phyloP scores from a whole-genome alignment of 2,888 invertebrate species.

The Leucoma salicis region DNA sequence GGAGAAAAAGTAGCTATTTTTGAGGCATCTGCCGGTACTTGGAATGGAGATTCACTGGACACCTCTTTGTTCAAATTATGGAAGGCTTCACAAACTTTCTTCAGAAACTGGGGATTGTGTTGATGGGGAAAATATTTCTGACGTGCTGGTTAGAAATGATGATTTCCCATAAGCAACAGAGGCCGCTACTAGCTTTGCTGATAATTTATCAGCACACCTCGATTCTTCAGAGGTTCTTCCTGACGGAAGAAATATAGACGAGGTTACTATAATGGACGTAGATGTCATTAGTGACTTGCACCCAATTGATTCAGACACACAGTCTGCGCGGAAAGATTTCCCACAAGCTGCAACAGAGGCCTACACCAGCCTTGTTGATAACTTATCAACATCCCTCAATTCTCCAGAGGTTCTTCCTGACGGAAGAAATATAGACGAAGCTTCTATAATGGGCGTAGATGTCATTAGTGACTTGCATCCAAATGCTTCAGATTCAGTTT shows the following conservation, averaged over 20 bases:
- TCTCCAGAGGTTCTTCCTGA: background rate
- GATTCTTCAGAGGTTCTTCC: no score
- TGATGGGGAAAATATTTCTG: no score
- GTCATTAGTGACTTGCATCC: conserved; percentile 11
- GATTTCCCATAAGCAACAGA: background rate
- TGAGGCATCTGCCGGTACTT: conserved; percentile 1
- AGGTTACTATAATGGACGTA: background rate
- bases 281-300: no score
- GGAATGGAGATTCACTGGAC: conserved; percentile 3
- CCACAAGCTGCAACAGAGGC: background rate
- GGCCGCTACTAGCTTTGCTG: background rate
- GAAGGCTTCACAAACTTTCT: background rate
- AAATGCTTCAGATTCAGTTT: conserved; percentile 11
- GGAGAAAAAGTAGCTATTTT: background rate
- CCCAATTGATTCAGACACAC: background rate
- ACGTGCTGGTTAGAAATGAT: no score
- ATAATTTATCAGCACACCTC: no score
- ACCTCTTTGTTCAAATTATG: conserved; percentile 1
- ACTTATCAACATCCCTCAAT: background rate
- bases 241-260: no score
- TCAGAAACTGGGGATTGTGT: no score
- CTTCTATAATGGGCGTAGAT: conserved; percentile 10
- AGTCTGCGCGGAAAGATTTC: background rate
- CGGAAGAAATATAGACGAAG: conserved; percentile 8
- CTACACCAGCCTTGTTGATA: background rate